Conservation (phyloP, 2,888 invertebrate genomes). For the Pardosa pseudoannulata region DNA sequence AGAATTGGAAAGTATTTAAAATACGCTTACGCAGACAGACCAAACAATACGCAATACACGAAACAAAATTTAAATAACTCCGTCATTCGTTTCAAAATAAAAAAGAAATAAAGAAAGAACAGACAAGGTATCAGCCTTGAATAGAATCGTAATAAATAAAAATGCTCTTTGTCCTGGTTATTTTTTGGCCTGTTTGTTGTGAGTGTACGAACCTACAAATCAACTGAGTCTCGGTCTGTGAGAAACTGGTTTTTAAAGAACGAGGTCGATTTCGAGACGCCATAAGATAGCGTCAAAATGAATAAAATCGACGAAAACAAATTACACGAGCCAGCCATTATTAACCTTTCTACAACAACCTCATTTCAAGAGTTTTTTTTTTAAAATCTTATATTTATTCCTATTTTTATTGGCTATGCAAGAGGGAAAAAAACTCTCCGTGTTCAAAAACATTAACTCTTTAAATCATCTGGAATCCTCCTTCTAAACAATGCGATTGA, state of each 20-base stretch:
- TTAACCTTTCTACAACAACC: slow-evolving; percentile 6
- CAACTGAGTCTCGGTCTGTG: slow-evolving; percentile 14
- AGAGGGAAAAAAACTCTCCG: not conserved
- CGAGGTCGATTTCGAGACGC: slow-evolving; percentile 36
- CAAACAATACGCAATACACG: too few species aligned
- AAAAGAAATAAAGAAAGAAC: too few species aligned
- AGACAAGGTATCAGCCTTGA: not conserved
- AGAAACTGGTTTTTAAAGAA: slow-evolving; percentile 42
- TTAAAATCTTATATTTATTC: too few species aligned
- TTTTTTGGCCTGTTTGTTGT: not conserved
- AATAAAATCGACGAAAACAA: slow-evolving; percentile 22
- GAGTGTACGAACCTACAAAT: not conserved
- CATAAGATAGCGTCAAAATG: slow-evolving; percentile 13
- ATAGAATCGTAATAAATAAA: not conserved
- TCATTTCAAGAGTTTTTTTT: not conserved
- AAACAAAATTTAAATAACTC: too few species aligned
- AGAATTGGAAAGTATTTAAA: too few species aligned
- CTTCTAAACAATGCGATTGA: not conserved
- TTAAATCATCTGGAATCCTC: not conserved
- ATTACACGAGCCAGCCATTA: slow-evolving; percentile 26
- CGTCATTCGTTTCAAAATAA: too few species aligned
- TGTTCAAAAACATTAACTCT: not conserved
- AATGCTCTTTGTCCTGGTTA: not conserved
- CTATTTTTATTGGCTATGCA: too few species aligned
- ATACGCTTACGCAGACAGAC: too few species aligned